Percentiles rank a stretch among this genome's conserved stretches.
phyloP scores from a whole-genome alignment of 2,888 invertebrate species.

The Idaea dimidiata region DNA sequence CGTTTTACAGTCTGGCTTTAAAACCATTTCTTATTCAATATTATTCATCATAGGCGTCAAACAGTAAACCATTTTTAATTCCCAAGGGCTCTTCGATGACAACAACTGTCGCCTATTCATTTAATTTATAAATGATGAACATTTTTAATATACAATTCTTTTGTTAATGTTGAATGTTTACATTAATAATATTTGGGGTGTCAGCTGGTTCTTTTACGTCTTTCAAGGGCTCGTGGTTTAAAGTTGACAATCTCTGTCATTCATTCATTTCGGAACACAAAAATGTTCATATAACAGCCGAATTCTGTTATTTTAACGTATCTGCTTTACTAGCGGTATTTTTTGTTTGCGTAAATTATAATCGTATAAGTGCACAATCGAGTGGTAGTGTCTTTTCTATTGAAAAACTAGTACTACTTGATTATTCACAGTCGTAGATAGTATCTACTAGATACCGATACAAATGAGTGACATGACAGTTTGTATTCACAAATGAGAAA shows the following conservation, averaged over 20 bases:
- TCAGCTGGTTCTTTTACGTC: neutral
- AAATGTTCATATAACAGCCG: constrained; percentile 10
- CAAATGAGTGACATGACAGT: too few relatives aligned
- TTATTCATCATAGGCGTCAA: neutral
- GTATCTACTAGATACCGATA: too few relatives aligned
- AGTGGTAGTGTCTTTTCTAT: constrained; percentile 11
- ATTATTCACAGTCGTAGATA: too few relatives aligned
- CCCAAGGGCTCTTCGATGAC: neutral
- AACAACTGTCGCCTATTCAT: neutral
- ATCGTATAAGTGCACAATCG: constrained; percentile 16
- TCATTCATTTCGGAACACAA: neutral
- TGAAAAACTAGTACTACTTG: neutral
- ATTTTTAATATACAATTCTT: neutral
- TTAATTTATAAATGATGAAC: neutral
- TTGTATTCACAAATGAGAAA: too few relatives aligned
- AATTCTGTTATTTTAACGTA: constrained; percentile 13
- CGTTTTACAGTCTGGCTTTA: neutral
- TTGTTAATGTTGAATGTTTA: neutral
- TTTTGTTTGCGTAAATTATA: constrained; percentile 22
- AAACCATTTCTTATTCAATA: neutral
- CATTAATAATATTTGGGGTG: neutral
- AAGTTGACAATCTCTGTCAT: neutral
- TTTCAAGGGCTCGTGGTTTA: neutral
- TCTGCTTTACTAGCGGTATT: constrained; percentile 17
- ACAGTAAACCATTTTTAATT: neutral